phyloP scores from a whole-genome alignment of 2,113 vertebrate genomes.

The Misgurnus mizolepis region DNA sequence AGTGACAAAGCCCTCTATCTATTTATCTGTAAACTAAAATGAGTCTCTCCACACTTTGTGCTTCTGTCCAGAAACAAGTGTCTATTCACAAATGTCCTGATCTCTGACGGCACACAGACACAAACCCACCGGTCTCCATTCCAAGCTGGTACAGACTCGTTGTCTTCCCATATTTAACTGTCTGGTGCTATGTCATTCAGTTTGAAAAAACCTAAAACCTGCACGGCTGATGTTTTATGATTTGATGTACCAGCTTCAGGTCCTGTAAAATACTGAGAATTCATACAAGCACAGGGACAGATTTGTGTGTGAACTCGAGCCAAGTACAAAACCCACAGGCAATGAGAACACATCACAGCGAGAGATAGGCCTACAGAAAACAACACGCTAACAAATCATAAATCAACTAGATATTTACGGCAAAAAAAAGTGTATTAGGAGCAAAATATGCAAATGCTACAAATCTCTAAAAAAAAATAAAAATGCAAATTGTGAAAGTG shows the following conservation, averaged over 20 bases:
- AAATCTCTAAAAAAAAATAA: neutral
- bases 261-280: slow-evolving; percentile 31
- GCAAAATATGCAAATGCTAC: slow-evolving; percentile 3
- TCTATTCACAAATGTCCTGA: slow-evolving; percentile 63
- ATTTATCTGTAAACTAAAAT: slow-evolving; percentile 52
- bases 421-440: slow-evolving; percentile 15
- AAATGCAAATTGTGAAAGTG: neutral
- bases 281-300: slow-evolving; percentile 36
- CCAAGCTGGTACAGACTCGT: slow-evolving; percentile 56
- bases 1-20: slow-evolving; percentile 14
- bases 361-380: slow-evolving; percentile 5
- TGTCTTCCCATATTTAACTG: slow-evolving; percentile 43
- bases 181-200: slow-evolving; percentile 17
- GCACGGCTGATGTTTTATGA: neutral
- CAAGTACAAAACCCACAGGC: slow-evolving; percentile 53
- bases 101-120: slow-evolving; percentile 9
- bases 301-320: slow-evolving; percentile 45
- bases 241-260: neutral
- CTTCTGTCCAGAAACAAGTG: slow-evolving; percentile 53
- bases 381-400: slow-evolving; percentile 34
- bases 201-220: neutral
- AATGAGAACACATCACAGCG: slow-evolving; percentile 49
- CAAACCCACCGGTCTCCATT: slow-evolving; percentile 9
- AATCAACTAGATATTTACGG: slow-evolving; percentile 33
- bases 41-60: slow-evolving; percentile 9